Evolutionary conservation across 2,797 vertebrate species (phyloP).

Genomic region (Betta splendens): DNA sequence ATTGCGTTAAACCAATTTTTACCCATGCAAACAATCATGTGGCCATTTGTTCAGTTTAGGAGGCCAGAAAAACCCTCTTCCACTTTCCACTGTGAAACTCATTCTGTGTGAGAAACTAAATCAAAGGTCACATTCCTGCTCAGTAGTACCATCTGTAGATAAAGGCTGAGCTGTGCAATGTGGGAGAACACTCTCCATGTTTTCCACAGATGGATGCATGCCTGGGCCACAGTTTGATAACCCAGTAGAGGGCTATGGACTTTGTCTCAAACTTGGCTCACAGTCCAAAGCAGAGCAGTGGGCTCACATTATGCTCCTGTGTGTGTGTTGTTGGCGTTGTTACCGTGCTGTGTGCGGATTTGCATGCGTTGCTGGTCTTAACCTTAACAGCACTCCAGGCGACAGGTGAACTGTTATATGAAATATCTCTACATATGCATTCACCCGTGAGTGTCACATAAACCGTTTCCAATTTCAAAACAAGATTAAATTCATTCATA

Average conservation of each 20-base stretch:
- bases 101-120: constrained; percentile 72
- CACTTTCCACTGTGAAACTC: constrained; percentile 60
- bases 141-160: constrained; percentile 84
- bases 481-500: background rate
- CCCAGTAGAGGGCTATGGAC: constrained; percentile 77
- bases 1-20: constrained; percentile 72
- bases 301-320: constrained; percentile 49
- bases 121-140: constrained; percentile 84
- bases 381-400: constrained; percentile 63
- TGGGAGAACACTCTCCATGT: constrained; percentile 78
- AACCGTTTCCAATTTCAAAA: background rate
- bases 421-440: constrained; percentile 51
- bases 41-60: constrained; percentile 59
- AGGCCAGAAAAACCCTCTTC: constrained; percentile 49
- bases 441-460: constrained; percentile 11
- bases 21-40: constrained; percentile 72
- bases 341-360: constrained; percentile 23
- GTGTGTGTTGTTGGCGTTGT: constrained; percentile 45
- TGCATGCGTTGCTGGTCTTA: constrained; percentile 48
- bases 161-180: constrained; percentile 77
- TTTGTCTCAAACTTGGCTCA: constrained; percentile 77
- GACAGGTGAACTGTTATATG: constrained; percentile 69
- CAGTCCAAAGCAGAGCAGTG: constrained; percentile 67
- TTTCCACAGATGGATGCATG: constrained; percentile 85
- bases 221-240: constrained; percentile 82